Conservation (phyloP, 1,140 invertebrate species). For the Diprion similis region DNA sequence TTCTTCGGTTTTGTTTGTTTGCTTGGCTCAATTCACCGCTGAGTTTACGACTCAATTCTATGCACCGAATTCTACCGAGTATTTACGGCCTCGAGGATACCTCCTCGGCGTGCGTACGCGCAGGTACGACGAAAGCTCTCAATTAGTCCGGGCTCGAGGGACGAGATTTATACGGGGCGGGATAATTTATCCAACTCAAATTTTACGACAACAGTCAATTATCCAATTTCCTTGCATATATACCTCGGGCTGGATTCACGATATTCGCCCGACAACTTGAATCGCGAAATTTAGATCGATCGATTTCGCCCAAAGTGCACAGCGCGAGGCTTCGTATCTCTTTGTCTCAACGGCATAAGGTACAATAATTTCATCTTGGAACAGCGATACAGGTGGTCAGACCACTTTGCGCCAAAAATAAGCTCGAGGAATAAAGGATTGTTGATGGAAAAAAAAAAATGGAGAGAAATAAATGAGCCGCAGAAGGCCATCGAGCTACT, state of each 20-base stretch:
- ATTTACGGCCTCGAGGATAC: too few species aligned
- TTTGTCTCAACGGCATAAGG: too few species aligned
- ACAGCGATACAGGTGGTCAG: neutral
- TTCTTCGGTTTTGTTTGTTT: too few species aligned
- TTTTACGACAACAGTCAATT: conserved; percentile 3
- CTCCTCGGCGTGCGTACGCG: neutral
- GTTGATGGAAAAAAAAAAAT: too few species aligned
- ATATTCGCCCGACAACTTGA: neutral
- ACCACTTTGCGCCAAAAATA: too few species aligned
- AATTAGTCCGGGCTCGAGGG: neutral
- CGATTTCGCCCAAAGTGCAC: conserved; percentile 6
- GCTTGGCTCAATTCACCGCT: neutral
- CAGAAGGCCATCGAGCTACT: too few species aligned
- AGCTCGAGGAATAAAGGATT: too few species aligned
- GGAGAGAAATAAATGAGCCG: too few species aligned
- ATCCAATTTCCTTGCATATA: neutral
- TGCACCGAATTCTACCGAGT: neutral
- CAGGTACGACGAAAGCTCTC: conserved; percentile 1
- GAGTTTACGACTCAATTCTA: conserved; percentile 5
- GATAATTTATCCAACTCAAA: neutral
- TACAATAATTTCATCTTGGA: neutral
- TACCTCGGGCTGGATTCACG: neutral
- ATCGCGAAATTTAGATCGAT: conserved; percentile 6
- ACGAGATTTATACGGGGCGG: neutral
- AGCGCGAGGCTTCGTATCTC: neutral